Evolutionary conservation across 2,797 vertebrate genomes (phyloP).

Genomic region (Thamnophis elegans): DNA sequence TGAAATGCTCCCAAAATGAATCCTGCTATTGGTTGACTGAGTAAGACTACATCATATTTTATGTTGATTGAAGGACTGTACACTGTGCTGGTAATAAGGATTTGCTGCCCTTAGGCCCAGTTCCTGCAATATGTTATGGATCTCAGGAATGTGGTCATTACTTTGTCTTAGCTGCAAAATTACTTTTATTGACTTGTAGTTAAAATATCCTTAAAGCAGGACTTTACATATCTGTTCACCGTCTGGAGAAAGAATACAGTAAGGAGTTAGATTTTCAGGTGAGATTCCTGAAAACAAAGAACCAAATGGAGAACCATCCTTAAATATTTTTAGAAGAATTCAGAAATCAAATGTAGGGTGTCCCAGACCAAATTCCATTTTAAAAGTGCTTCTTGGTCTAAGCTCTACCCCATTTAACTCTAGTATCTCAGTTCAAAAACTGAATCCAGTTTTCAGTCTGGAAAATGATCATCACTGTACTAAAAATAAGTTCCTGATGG

Average conservation of each 20-base stretch:
- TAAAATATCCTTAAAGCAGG: slow-evolving; percentile 26
- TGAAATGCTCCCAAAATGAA: slow-evolving; percentile 44
- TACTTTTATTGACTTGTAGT: slow-evolving; percentile 52
- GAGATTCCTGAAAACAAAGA: not conserved
- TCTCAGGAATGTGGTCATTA: slow-evolving; percentile 52
- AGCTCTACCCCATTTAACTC: not conserved
- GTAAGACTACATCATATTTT: slow-evolving; percentile 48
- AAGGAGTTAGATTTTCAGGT: not conserved
- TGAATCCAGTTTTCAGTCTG: not conserved
- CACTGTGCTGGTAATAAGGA: slow-evolving; percentile 24
- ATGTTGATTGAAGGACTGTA: slow-evolving; percentile 34
- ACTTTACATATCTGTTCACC: slow-evolving; percentile 6
- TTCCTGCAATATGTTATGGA: slow-evolving; percentile 39
- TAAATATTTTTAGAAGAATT: not conserved
- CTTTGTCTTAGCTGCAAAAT: slow-evolving; percentile 53
- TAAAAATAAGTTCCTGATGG: not conserved
- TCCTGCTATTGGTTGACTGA: slow-evolving; percentile 38
- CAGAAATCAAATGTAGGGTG: not conserved
- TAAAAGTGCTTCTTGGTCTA: not conserved
- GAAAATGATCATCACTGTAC: not conserved
- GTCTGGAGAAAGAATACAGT: not conserved
- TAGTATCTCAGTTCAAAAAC: not conserved
- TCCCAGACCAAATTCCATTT: not conserved
- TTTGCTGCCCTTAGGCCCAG: slow-evolving; percentile 33
- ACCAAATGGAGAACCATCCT: not conserved